A percentile compares a stretch with the other conserved stretches of the same genome.
phyloP scores from a whole-genome alignment of 2,113 vertebrate species.

The Peucedramus taeniatus region DNA sequence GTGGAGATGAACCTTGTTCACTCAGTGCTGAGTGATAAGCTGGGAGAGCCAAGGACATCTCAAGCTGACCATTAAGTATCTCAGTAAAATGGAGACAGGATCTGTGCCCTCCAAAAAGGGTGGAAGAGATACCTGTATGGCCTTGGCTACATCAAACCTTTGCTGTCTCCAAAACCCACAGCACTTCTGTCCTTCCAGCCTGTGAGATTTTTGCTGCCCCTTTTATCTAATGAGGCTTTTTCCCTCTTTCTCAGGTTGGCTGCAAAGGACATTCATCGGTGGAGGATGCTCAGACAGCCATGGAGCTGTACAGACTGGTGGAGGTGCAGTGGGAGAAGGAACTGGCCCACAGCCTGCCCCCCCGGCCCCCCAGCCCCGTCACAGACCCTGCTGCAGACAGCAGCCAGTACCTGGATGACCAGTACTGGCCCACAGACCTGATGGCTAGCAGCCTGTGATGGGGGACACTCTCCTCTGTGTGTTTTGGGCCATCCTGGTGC shows the following conservation, averaged over 20 bases:
- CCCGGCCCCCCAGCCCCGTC: not conserved
- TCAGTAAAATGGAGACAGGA: not conserved
- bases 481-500: not conserved
- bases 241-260: constrained; percentile 69
- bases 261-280: constrained; percentile 86
- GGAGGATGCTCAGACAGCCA: constrained; percentile 85
- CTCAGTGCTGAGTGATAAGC: not conserved
- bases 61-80: not conserved
- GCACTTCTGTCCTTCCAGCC: not conserved
- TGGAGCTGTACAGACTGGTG: constrained; percentile 94
- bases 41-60: not conserved
- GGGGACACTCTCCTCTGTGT: rapidly evolving
- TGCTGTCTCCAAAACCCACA: not conserved
- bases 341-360: constrained; percentile 15
- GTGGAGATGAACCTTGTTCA: not conserved
- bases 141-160: not conserved
- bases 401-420: constrained; percentile 87
- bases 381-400: constrained; percentile 55
- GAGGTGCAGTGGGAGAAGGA: constrained; percentile 84
- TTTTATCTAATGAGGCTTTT: not conserved
- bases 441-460: constrained; percentile 52
- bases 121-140: not conserved
- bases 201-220: not conserved
- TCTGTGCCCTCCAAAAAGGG: not conserved
- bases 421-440: constrained; percentile 85